Evolutionary conservation across 2,113 vertebrate species (phyloP).

Genomic region (Echinops telfairi): DNA sequence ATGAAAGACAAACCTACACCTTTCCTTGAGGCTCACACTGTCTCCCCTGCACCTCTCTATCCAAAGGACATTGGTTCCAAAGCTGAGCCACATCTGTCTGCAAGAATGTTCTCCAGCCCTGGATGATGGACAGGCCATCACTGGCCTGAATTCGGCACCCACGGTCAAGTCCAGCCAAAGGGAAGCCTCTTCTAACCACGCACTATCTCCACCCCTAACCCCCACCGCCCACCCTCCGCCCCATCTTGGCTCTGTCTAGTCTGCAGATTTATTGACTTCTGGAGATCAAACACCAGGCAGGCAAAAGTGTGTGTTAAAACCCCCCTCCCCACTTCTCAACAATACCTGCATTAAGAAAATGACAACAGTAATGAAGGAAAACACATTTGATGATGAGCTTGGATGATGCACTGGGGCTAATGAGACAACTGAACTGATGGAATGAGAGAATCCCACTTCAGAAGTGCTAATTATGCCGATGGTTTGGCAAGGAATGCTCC

Average conservation of each 20-base stretch:
- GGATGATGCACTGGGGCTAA: slow-evolving; percentile 3
- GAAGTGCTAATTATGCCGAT: slow-evolving; percentile 34
- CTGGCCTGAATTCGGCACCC: background rate
- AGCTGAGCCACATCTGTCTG: background rate
- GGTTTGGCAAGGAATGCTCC: slow-evolving; percentile 62
- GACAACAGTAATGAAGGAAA: slow-evolving; percentile 44
- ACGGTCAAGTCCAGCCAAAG: background rate
- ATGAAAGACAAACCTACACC: background rate
- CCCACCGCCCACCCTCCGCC: background rate
- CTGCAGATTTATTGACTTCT: slow-evolving; percentile 45
- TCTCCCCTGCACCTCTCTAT: background rate
- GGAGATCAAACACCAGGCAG: slow-evolving; percentile 59
- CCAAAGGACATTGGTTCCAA: background rate
- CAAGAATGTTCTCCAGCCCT: background rate
- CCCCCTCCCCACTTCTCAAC: slow-evolving; percentile 28
- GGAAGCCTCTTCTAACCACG: background rate
- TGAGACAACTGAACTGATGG: slow-evolving; percentile 28
- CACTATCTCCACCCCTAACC: background rate
- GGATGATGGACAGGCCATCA: background rate
- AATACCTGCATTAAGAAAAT: slow-evolving; percentile 68
- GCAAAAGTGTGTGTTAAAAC: slow-evolving; percentile 32
- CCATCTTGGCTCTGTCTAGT: background rate
- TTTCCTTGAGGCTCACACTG: background rate
- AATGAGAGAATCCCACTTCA: slow-evolving; percentile 43
- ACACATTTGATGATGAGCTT: slow-evolving; percentile 31